Percentiles rank a stretch among this genome's conserved stretches.
Conservation (phyloP, 2,113 vertebrate genomes). For the Sialia sialis region DNA sequence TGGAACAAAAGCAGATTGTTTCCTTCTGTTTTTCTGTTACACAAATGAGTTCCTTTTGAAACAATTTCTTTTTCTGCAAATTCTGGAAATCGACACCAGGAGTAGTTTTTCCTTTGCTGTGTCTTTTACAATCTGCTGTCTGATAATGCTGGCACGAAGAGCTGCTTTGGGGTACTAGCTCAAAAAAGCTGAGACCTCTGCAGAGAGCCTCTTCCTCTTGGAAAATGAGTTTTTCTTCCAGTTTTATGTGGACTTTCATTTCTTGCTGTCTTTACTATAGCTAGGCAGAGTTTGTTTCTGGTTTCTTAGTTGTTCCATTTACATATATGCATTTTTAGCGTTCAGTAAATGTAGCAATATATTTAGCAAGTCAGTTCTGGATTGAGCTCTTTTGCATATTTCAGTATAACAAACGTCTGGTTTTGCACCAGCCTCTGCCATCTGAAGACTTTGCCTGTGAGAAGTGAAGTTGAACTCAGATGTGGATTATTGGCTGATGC, state of each 20-base stretch:
- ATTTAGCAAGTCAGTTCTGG: background rate
- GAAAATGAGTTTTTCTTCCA: background rate
- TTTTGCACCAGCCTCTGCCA: background rate
- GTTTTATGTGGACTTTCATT: background rate
- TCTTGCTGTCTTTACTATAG: background rate
- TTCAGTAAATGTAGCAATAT: background rate
- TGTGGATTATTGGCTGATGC: background rate
- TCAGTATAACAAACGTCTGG: background rate
- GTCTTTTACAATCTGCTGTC: background rate
- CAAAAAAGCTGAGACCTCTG: background rate
- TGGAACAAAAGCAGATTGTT: slow-evolving; percentile 57
- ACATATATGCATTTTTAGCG: background rate
- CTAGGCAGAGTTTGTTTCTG: background rate
- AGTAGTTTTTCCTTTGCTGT: background rate
- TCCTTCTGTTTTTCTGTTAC: slow-evolving; percentile 30
- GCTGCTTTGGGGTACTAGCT: background rate
- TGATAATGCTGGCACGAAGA: background rate
- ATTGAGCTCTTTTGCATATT: background rate
- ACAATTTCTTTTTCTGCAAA: slow-evolving; percentile 23
- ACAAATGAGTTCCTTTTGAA: slow-evolving; percentile 36
- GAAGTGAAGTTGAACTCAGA: background rate
- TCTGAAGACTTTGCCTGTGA: background rate
- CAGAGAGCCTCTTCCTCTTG: background rate
- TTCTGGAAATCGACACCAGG: slow-evolving; percentile 21
- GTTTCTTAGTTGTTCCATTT: background rate